Evolutionary conservation across 2,113 vertebrate species (phyloP).

Genomic region (Microtus montanus): DNA sequence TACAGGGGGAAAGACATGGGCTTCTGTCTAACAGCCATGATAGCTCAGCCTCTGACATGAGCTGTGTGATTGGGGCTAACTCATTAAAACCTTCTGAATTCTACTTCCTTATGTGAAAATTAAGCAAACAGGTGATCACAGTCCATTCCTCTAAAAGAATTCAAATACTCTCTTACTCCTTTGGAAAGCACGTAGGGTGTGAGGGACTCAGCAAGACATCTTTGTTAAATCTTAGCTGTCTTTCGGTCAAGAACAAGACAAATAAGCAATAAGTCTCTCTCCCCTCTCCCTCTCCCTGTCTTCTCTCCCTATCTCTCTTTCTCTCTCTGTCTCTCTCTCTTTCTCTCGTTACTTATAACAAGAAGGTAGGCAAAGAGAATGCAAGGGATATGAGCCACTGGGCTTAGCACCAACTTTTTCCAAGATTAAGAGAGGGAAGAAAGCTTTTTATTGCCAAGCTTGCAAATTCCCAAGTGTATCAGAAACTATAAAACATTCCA

Average conservation of each 20-base stretch:
- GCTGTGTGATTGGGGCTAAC: background rate
- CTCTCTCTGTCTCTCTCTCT: background rate
- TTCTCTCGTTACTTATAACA: background rate
- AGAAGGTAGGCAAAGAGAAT: conserved; percentile 26
- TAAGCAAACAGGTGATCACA: background rate
- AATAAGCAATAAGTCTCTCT: conserved; percentile 17
- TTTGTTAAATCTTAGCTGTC: conserved; percentile 36
- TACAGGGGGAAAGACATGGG: background rate
- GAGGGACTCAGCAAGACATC: background rate
- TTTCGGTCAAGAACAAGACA: background rate
- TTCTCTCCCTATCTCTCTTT: background rate
- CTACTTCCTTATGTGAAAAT: conserved; percentile 21
- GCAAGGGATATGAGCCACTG: conserved; percentile 20
- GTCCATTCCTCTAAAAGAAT: background rate
- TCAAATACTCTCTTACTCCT: background rate
- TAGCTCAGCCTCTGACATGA: background rate
- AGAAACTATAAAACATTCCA: conserved; percentile 67
- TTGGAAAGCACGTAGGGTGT: background rate
- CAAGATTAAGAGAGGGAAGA: conserved; percentile 62
- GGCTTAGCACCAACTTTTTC: conserved; percentile 60
- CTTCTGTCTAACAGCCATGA: background rate
- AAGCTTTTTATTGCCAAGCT: conserved; percentile 48
- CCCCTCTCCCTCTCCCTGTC: background rate
- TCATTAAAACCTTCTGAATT: conserved; percentile 25
- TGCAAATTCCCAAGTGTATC: conserved; percentile 73